Conservation (phyloP, 2,113 vertebrate species). For the Clarias magur region DNA sequence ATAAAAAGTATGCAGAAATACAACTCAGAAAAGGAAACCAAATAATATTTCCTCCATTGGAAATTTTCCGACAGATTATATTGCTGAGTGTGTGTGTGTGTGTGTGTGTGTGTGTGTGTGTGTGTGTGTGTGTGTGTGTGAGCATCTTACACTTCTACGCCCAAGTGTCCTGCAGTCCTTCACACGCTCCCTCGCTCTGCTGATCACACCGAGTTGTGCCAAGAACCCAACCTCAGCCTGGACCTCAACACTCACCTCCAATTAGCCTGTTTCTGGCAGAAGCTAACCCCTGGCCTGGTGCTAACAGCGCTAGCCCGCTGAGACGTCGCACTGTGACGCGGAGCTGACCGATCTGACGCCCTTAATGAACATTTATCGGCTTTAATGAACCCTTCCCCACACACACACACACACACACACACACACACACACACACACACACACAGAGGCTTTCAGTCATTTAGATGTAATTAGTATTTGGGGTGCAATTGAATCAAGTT, state of each 20-base stretch:
- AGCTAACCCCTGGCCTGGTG: slow-evolving; percentile 39
- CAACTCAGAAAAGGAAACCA: background rate
- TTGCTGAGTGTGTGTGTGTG: no score
- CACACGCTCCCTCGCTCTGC: background rate
- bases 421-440: background rate
- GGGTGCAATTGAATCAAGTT: slow-evolving; percentile 41
- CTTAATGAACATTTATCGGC: slow-evolving; percentile 49
- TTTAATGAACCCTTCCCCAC: slow-evolving; percentile 36
- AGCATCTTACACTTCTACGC: background rate
- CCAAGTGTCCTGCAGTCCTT: background rate
- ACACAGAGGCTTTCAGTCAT: slow-evolving; percentile 49
- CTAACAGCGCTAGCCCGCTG: slow-evolving; percentile 36
- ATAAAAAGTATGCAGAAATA: background rate
- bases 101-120: background rate
- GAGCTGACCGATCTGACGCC: slow-evolving; percentile 40
- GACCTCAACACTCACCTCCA: slow-evolving; percentile 38
- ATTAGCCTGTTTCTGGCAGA: slow-evolving; percentile 44
- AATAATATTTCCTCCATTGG: background rate
- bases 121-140: background rate
- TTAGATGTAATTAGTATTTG: slow-evolving; percentile 52
- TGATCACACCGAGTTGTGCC: background rate
- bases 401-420: background rate
- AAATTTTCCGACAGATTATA: background rate
- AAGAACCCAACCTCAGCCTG: slow-evolving; percentile 24
- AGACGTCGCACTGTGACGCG: slow-evolving; percentile 19